Percentiles rank a stretch among this genome's conserved stretches.
Conservation (phyloP, 2,113 vertebrate genomes). For the Uria lomvia region DNA sequence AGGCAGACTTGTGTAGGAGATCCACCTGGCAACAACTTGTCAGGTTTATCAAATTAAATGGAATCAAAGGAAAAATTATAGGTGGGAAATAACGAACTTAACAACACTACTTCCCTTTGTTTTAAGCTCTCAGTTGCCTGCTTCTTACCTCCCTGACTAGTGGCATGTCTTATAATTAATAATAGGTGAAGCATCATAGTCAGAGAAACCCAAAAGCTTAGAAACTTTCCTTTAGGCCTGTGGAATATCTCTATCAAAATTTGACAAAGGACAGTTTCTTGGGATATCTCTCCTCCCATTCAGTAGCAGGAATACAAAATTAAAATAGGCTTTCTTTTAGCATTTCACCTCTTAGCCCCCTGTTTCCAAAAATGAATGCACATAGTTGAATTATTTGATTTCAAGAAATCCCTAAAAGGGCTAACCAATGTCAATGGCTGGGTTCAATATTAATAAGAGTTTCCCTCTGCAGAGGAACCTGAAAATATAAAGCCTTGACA, state of each 20-base stretch:
- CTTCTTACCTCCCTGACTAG: not conserved
- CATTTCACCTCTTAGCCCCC: not conserved
- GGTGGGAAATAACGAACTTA: not conserved
- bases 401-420: not conserved
- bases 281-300: not conserved
- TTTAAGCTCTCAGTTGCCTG: not conserved
- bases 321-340: not conserved
- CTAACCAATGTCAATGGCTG: not conserved
- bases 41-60: conserved; percentile 57
- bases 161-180: not conserved
- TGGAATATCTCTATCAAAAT: not conserved
- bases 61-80: conserved; percentile 47
- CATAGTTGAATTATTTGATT: not conserved
- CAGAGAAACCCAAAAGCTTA: not conserved
- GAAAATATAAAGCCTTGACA: not conserved
- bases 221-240: not conserved
- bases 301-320: not conserved
- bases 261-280: not conserved
- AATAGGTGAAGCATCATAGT: not conserved
- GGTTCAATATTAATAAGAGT: not conserved
- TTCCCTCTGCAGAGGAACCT: not conserved
- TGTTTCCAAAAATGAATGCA: not conserved
- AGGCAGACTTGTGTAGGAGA: conserved; percentile 42
- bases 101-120: not conserved
- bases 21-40: conserved; percentile 46